A percentile compares a stretch with the other conserved stretches of the same genome.
phyloP scores from a whole-genome alignment of 1,140 invertebrate genomes.

The Drosophila leontia region DNA sequence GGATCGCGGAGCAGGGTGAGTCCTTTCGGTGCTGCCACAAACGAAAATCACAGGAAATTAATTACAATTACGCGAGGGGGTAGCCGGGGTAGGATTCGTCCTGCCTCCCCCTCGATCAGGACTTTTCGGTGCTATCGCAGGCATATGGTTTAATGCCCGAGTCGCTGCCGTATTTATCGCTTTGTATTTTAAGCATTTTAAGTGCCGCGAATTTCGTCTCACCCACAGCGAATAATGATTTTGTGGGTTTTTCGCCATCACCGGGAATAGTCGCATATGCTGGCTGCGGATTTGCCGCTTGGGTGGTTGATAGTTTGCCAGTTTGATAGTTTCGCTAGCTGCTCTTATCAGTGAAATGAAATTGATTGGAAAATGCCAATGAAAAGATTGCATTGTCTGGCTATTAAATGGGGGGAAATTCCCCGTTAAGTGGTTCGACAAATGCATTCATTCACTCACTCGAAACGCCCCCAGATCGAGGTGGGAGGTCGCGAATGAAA shows the following conservation, averaged over 20 bases:
- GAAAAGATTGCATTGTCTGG: constrained; percentile 61
- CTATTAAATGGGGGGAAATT: constrained; percentile 45
- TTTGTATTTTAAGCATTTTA: constrained; percentile 77
- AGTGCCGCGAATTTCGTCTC: constrained; percentile 65
- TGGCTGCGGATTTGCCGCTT: constrained; percentile 43
- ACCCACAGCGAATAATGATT: constrained; percentile 59
- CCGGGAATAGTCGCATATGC: constrained; percentile 39
- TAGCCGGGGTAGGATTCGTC: constrained; percentile 9
- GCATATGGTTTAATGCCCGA: constrained; percentile 64
- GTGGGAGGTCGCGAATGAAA: constrained; percentile 1
- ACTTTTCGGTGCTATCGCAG: constrained; percentile 22
- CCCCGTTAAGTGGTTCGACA: constrained; percentile 32
- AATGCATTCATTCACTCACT: constrained; percentile 12
- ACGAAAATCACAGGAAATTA: constrained; percentile 82
- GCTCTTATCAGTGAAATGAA: constrained; percentile 46
- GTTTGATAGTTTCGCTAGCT: constrained; percentile 33
- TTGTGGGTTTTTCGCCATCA: constrained; percentile 60
- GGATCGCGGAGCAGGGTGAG: constrained; percentile 43
- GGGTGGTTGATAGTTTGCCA: constrained; percentile 49
- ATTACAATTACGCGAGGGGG: constrained; percentile 74
- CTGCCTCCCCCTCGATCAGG: constrained; percentile 39
- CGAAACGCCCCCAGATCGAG: constrained; percentile 2
- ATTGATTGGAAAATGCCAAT: constrained; percentile 75
- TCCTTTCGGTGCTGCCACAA: constrained; percentile 44
- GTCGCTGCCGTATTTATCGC: constrained; percentile 58